Evolutionary conservation across 2,797 vertebrate genomes (phyloP).

Genomic region (Acridotheres tristis): DNA sequence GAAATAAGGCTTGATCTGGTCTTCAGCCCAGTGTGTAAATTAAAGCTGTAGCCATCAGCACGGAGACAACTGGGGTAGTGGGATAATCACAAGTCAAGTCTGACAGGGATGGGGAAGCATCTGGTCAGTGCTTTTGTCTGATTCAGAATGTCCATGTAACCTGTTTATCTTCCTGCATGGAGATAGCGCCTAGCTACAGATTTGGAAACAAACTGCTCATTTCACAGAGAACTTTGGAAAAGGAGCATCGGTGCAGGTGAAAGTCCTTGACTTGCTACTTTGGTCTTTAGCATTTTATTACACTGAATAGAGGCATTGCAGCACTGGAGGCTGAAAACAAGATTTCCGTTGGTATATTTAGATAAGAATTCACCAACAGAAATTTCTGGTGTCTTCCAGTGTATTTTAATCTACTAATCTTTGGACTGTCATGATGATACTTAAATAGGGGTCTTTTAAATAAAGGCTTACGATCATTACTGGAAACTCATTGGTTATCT

Average conservation of each 20-base stretch:
- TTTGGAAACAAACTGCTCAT: background rate
- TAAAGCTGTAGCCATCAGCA: background rate
- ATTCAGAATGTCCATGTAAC: background rate
- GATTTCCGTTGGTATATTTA: background rate
- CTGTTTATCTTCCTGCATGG: background rate
- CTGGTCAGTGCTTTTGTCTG: background rate
- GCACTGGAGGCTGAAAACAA: slow-evolving; percentile 8
- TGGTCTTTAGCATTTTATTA: slow-evolving; percentile 30
- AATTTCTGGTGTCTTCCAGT: background rate
- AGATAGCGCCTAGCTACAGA: background rate
- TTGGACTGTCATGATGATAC: background rate
- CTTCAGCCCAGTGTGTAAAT: background rate
- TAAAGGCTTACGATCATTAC: background rate
- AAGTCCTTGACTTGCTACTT: slow-evolving; percentile 25
- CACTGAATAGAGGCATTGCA: background rate
- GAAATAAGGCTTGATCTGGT: background rate
- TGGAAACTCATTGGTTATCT: background rate
- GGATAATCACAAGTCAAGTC: background rate
- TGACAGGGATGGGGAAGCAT: background rate
- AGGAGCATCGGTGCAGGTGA: background rate
- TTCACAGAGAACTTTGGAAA: background rate
- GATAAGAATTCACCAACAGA: slow-evolving; percentile 33
- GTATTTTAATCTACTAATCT: slow-evolving; percentile 31
- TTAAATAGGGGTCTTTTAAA: background rate
- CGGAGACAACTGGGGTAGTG: background rate